Percentiles rank a stretch among this genome's conserved stretches.
Conservation (phyloP, 2,113 vertebrate genomes). For the Dermatemys mawii region DNA sequence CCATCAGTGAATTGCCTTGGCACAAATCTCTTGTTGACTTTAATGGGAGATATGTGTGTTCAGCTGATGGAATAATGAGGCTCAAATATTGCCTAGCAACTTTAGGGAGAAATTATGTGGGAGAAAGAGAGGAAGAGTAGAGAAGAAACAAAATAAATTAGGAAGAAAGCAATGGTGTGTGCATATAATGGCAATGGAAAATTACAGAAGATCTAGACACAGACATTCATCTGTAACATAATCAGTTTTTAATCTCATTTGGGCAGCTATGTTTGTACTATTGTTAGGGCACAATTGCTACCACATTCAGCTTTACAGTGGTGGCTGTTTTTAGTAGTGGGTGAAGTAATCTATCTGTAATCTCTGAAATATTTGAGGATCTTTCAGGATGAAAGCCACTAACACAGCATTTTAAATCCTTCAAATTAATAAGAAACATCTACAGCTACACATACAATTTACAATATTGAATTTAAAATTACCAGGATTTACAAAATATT, state of each 20-base stretch:
- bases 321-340: fast-evolving
- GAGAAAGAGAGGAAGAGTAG: neutral
- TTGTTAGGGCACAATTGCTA: neutral
- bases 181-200: neutral
- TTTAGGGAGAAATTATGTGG: neutral
- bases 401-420: neutral
- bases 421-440: neutral
- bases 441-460: too few species aligned
- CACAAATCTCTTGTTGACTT: constrained; percentile 4
- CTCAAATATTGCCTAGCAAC: neutral
- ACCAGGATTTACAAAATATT: neutral
- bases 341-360: fast-evolving
- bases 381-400: neutral
- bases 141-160: neutral
- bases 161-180: neutral
- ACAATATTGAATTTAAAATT: neutral
- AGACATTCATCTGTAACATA: neutral
- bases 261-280: neutral
- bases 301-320: neutral
- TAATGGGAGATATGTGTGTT: constrained; percentile 7
- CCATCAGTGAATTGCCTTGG: constrained; percentile 38
- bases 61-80: constrained; percentile 6
- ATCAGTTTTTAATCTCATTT: neutral
- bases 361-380: neutral
- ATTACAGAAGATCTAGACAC: neutral